phyloP scores from a whole-genome alignment of 1,140 invertebrate genomes.

The Bombus sibiricus region DNA sequence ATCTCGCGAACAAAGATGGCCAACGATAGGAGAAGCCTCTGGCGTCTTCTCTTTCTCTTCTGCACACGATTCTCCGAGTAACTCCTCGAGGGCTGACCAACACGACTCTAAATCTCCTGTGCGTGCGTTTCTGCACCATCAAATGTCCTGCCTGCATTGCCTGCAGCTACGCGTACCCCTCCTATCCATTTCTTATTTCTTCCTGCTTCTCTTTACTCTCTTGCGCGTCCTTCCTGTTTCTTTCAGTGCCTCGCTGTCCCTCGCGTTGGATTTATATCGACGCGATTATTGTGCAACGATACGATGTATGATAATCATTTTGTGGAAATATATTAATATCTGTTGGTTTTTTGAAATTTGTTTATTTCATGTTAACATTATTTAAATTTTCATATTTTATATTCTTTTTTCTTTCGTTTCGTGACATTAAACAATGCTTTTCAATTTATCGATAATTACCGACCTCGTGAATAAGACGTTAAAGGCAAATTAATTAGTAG shows the following conservation, averaged over 20 bases:
- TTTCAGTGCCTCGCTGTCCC: neutral
- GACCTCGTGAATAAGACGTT: neutral
- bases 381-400: too few species aligned
- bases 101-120: conserved; percentile 30
- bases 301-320: neutral
- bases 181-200: conserved; percentile 19
- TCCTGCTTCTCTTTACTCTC: conserved; percentile 49
- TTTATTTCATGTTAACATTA: neutral
- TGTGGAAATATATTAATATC: neutral
- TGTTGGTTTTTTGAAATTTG: neutral
- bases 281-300: neutral
- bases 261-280: neutral
- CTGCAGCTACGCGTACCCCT: conserved; percentile 19
- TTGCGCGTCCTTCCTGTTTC: conserved; percentile 28
- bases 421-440: neutral
- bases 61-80: conserved; percentile 27
- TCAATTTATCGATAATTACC: neutral
- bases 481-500: neutral
- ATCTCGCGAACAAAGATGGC: neutral
- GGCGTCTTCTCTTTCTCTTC: neutral
- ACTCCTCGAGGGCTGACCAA: conserved; percentile 44
- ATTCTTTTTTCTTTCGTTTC: neutral
- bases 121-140: conserved; percentile 33
- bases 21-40: conserved; percentile 14
- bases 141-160: conserved; percentile 45